These are phyloP conservation scores for Anas bahamensis DNA, from an alignment of 2,797 vertebrate genomes.

Conservation along the genomic window DNA sequence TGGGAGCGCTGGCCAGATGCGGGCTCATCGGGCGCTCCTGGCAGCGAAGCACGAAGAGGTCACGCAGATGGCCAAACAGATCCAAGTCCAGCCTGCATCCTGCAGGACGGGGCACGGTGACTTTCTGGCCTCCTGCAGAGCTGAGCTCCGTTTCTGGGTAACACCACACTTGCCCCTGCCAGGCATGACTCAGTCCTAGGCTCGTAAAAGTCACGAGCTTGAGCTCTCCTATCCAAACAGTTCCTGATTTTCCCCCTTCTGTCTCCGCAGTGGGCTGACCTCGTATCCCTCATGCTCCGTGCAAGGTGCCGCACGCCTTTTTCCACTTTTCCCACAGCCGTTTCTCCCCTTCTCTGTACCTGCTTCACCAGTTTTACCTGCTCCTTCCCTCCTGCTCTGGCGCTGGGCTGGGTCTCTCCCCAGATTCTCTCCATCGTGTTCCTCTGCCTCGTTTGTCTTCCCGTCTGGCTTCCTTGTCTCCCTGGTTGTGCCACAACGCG, in stretches of 20 bases:
- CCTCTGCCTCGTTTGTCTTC: conserved; percentile 21
- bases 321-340: conserved; percentile 7
- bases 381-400: conserved; percentile 8
- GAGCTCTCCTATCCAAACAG: not conserved
- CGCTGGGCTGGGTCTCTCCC: conserved; percentile 32
- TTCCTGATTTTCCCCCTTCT: not conserved
- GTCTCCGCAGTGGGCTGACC: not conserved
- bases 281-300: accelerated
- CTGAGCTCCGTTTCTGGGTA: not conserved
- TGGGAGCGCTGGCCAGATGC: not conserved
- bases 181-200: not conserved
- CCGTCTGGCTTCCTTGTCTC: conserved; percentile 24
- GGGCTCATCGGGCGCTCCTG: not conserved
- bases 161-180: not conserved
- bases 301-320: not conserved
- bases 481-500: not conserved
- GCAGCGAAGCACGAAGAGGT: not conserved
- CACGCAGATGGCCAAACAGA: accelerated
- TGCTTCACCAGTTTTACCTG: conserved; percentile 60
- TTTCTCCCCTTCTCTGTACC: conserved; percentile 15
- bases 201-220: not conserved
- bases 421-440: not conserved
- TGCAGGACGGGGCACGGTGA: not conserved
- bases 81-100: not conserved
- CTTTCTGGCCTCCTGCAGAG: not conserved